Evolutionary conservation across 2,888 invertebrate genomes (phyloP), one percentile per base, ranked within the genome.

Genomic region (Tetropium fuscum): DNA sequence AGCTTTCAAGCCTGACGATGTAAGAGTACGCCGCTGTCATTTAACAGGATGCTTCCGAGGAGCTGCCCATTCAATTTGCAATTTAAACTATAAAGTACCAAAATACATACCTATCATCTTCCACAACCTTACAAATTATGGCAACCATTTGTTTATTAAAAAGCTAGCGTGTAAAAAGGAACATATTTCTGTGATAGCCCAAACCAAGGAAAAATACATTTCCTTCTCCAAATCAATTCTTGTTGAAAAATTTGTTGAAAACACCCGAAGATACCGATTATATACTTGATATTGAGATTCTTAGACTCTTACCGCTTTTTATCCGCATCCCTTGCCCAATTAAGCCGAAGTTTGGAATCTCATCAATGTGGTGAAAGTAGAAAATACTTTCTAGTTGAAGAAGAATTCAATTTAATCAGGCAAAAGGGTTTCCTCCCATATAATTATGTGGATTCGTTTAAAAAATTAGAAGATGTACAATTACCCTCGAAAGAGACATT

Each of bases 401-500:
- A 30, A 10, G 11, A 30, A 1, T 30, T 30, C 11, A 10, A 30
- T 10, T 11, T 30, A 8, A 6, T 30, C 5, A n/a, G 8, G 2
- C 6, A 11, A 2, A 30, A 30, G 3, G 11, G 30, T 1, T 4
- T 30, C 3, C 11, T 30, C 5, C 30, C 30, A 10, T 30, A 36
- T 13, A 1, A 5, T 15, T 73, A 73, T 34, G 44, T 74, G 1
- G 27, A 49, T 20, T 34, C 22, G 1, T 38, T 22, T 2, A 51
- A 49, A 2, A 68, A 63, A 48, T 20, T 73, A 1, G 38, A 62
- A 5, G 66, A 65, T 2, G 10, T 34, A 5, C 1, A 22, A 10
- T 51, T 73, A 57, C 73, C 70, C 7, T 11, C 49, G 3, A 60
- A 56, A 51, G 60, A 67, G 10, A 32, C 34, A 2, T 73, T 72